These are phyloP conservation scores for Psylliodes chrysocephalus DNA, from an alignment of 2,888 invertebrate species.

Conservation along the genomic window DNA sequence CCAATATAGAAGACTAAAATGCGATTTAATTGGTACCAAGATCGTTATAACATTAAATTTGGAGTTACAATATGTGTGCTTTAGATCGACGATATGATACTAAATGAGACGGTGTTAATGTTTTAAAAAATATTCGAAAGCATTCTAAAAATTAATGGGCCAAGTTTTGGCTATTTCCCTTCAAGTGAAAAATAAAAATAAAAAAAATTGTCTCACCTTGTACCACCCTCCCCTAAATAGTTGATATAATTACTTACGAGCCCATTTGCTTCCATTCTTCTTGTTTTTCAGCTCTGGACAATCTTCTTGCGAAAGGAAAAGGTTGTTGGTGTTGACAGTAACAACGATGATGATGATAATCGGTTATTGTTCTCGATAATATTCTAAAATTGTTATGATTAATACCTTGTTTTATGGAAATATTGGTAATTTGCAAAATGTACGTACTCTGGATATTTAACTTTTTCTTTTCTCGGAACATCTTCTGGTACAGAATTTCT, in stretches of 20 bases:
- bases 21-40: too few relatives aligned
- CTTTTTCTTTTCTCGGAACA: constrained; percentile 62
- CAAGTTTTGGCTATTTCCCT: too few relatives aligned
- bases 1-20: too few relatives aligned
- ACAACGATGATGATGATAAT: constrained; percentile 62
- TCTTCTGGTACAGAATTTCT: constrained; percentile 55
- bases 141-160: too few relatives aligned
- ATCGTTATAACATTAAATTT: too few relatives aligned
- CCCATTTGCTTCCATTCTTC: constrained; percentile 74
- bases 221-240: too few relatives aligned
- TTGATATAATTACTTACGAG: constrained; percentile 72
- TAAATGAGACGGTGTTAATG: too few relatives aligned
- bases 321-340: constrained; percentile 62
- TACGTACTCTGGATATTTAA: constrained; percentile 68
- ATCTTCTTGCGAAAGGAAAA: constrained; percentile 68
- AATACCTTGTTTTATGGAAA: too few relatives aligned
- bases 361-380: constrained; percentile 66
- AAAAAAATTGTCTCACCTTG: constrained; percentile 1
- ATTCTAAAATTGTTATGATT: constrained; percentile 49
- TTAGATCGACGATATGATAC: too few relatives aligned
- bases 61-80: too few relatives aligned
- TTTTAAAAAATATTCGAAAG: too few relatives aligned
- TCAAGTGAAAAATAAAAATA: neutral
- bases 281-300: constrained; percentile 68
- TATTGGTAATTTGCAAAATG: too few relatives aligned